Conservation (phyloP, 2,797 vertebrate genomes). For the Heteromormyrus szaboi region DNA sequence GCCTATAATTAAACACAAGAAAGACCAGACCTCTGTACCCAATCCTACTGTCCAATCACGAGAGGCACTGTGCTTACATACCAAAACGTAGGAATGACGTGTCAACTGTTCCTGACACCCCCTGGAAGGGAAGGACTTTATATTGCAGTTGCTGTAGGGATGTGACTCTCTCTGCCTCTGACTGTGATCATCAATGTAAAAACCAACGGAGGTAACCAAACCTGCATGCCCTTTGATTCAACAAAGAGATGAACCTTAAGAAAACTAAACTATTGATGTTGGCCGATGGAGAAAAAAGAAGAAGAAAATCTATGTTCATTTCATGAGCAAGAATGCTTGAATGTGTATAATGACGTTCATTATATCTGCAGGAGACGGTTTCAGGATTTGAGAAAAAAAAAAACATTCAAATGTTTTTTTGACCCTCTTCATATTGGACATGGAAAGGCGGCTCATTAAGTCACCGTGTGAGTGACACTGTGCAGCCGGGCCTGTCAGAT, state of each 20-base stretch:
- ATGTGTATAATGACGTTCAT: not conserved
- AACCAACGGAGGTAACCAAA: not conserved
- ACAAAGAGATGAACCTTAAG: not conserved
- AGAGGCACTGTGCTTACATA: not conserved
- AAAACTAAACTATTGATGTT: not conserved
- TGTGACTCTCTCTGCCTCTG: not conserved
- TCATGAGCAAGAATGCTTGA: not conserved
- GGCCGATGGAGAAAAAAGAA: not conserved
- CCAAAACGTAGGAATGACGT: not conserved
- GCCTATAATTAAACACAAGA: conserved; percentile 31
- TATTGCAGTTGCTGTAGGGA: not conserved
- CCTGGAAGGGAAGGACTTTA: not conserved
- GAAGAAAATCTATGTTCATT: not conserved
- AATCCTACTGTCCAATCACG: not conserved
- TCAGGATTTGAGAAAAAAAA: not conserved
- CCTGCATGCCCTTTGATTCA: not conserved
- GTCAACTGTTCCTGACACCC: not conserved
- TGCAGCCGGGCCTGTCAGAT: not conserved
- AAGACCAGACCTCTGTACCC: not conserved
- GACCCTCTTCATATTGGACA: not conserved
- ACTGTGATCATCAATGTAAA: not conserved
- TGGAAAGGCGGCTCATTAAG: not conserved
- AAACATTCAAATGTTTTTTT: not conserved
- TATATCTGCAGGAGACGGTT: not conserved
- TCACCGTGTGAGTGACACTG: not conserved